phyloP scores from a whole-genome alignment of 2,113 vertebrate genomes.

The Corydoras maculifer region DNA sequence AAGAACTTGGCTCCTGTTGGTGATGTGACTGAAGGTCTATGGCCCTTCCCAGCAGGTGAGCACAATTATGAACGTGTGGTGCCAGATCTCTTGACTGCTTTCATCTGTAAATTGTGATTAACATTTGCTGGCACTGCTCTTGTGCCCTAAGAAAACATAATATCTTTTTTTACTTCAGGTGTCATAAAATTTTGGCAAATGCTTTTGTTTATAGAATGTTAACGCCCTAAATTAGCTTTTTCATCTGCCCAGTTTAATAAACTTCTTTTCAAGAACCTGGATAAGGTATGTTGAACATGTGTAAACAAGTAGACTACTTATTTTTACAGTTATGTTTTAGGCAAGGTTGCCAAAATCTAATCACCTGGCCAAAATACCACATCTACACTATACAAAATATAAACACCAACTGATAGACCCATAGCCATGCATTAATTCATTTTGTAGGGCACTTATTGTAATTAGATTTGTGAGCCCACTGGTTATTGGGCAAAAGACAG shows the following conservation, averaged over 20 bases:
- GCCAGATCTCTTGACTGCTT: slow-evolving; percentile 30
- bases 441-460: no score
- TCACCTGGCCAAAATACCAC: no score
- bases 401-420: no score
- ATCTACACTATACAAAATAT: no score
- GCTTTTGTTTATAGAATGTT: neutral
- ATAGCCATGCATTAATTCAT: no score
- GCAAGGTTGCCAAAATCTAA: neutral
- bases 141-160: neutral
- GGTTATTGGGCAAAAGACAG: no score
- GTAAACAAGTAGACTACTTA: neutral
- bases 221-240: neutral
- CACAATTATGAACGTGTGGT: slow-evolving; percentile 31
- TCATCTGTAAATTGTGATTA: slow-evolving; percentile 30
- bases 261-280: neutral
- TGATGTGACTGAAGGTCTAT: slow-evolving; percentile 1
- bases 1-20: neutral
- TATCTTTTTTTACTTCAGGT: neutral
- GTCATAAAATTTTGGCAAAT: neutral
- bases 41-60: slow-evolving; percentile 32
- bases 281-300: neutral
- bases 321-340: neutral
- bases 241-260: neutral
- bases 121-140: slow-evolving; percentile 29
- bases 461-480: no score